A percentile compares a stretch with the other conserved stretches of the same genome.
phyloP scores from a whole-genome alignment of 2,888 invertebrate genomes.

The Stegana nigrithorax region DNA sequence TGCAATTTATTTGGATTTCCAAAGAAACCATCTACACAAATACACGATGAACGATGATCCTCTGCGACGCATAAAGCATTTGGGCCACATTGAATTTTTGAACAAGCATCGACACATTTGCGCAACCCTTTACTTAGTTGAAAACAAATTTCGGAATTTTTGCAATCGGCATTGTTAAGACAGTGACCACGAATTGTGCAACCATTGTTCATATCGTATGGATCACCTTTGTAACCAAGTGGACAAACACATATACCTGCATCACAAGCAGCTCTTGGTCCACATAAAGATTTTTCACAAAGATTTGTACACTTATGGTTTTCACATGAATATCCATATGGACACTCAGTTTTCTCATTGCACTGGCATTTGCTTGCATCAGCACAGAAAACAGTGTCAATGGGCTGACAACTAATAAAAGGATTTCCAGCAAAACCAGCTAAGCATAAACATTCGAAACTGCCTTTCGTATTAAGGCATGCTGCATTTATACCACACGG shows the following conservation, averaged over 20 bases:
- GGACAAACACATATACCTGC: conserved; percentile 84
- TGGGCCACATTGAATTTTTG: conserved; percentile 89
- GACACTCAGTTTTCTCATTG: conserved; percentile 78
- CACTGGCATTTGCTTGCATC: conserved; percentile 80
- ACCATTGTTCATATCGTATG: conserved; percentile 77
- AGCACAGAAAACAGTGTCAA: conserved; percentile 77
- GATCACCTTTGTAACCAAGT: conserved; percentile 81
- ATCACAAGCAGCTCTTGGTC: conserved; percentile 84
- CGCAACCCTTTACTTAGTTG: conserved; percentile 82
- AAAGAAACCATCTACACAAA: conserved; percentile 83
- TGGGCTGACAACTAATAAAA: conserved; percentile 81
- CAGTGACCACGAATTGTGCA: conserved; percentile 83
- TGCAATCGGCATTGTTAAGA: conserved; percentile 83
- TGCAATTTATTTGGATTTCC: conserved; percentile 86
- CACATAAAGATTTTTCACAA: conserved; percentile 82
- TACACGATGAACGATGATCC: conserved; percentile 86
- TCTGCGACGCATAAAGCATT: conserved; percentile 88
- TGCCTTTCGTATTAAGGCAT: conserved; percentile 90
- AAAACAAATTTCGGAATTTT: conserved; percentile 87
- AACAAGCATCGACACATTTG: conserved; percentile 88
- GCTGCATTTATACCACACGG: conserved; percentile 87
- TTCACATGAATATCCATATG: conserved; percentile 81
- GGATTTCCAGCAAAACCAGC: conserved; percentile 89
- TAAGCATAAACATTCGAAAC: conserved; percentile 90
- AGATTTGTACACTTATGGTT: conserved; percentile 80